A percentile compares a stretch with the other conserved stretches of the same genome.
These are phyloP conservation scores for Sebastes minor DNA, from an alignment of 2,797 vertebrate species.

Conservation along the genomic window DNA sequence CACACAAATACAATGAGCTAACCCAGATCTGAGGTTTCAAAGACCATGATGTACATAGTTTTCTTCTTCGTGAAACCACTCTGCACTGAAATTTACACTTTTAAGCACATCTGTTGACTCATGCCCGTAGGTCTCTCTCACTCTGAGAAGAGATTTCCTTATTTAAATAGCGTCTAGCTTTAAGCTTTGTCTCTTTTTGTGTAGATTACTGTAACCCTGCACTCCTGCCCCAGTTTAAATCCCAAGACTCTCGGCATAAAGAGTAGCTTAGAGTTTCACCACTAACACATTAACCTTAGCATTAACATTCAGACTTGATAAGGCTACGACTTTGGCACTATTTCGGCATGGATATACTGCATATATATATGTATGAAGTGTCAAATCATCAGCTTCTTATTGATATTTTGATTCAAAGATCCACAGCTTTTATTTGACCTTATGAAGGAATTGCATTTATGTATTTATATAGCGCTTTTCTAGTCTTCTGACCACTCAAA, in stretches of 20 bases:
- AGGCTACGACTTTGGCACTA: neutral
- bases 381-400: neutral
- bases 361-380: too few relatives aligned
- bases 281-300: neutral
- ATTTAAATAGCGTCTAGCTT: neutral
- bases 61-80: neutral
- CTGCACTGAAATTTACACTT: neutral
- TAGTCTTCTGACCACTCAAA: too few relatives aligned
- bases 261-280: neutral
- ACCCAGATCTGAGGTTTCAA: neutral
- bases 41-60: neutral
- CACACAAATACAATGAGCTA: neutral
- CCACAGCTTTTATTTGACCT: neutral
- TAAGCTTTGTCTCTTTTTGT: conserved; percentile 14
- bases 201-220: conserved; percentile 19
- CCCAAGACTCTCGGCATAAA: neutral
- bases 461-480: too few relatives aligned
- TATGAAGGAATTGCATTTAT: too few relatives aligned
- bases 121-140: neutral
- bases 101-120: neutral
- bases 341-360: too few relatives aligned
- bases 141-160: neutral
- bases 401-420: neutral
- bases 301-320: neutral
- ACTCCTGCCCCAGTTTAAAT: conserved; percentile 11